Evolutionary conservation across 1,140 invertebrate genomes (phyloP).

Genomic region (Euwallacea fornicatus): DNA sequence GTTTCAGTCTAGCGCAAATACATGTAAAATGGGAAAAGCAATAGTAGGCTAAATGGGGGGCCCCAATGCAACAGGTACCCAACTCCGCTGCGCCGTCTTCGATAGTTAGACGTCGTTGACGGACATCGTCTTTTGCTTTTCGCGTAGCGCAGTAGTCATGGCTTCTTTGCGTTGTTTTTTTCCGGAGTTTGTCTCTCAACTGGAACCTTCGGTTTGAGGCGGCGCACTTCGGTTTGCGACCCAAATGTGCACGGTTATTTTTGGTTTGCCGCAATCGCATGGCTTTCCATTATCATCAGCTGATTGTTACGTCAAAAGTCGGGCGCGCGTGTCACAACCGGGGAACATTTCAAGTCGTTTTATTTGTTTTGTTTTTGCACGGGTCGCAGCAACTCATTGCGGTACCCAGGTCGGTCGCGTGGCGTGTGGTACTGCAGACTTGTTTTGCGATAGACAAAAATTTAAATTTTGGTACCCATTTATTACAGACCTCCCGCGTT

Average conservation of each 20-base stretch:
- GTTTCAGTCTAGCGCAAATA: background rate
- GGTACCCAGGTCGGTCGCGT: background rate
- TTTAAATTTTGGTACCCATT: too few relatives aligned
- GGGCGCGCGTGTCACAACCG: slow-evolving; percentile 6
- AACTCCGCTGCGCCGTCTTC: slow-evolving; percentile 14
- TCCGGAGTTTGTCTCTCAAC: too few relatives aligned
- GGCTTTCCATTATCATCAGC: background rate
- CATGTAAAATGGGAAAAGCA: background rate
- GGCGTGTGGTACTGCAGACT: background rate
- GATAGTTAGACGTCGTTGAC: slow-evolving; percentile 6
- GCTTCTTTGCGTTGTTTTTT: background rate
- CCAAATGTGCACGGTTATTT: too few relatives aligned
- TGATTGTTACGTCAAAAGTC: slow-evolving; percentile 9
- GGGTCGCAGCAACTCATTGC: background rate
- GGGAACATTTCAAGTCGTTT: slow-evolving; percentile 4
- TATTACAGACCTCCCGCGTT: too few relatives aligned
- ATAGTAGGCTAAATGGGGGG: slow-evolving; percentile 15
- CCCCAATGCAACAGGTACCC: slow-evolving; percentile 22
- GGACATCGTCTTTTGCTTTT: background rate
- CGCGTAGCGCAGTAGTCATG: background rate
- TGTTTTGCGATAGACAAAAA: too few relatives aligned
- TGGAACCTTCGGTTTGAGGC: too few relatives aligned
- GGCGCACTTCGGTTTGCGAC: too few relatives aligned
- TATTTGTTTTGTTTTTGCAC: background rate
- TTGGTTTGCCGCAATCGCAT: too few relatives aligned